Evolutionary conservation across 23 tunicate species (phyloP).

Genomic region (Clavelina lepadiformis): DNA sequence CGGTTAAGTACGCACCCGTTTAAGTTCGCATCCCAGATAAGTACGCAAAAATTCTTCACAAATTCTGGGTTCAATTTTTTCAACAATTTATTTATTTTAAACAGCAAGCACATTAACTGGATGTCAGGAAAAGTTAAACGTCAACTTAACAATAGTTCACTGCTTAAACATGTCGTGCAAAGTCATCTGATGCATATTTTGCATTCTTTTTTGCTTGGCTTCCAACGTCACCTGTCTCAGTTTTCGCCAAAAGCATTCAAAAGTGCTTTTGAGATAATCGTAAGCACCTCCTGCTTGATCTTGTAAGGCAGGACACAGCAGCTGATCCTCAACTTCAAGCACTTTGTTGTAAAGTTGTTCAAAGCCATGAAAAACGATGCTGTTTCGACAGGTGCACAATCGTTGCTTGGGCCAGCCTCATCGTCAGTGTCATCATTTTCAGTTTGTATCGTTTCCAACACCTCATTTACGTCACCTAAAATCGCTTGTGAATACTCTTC

Average conservation of each 20-base stretch:
- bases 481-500: conserved; percentile 28
- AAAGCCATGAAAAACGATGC: conserved; percentile 9
- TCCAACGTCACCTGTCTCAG: conserved; percentile 13
- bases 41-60: conserved; percentile 21
- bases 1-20: conserved; percentile 25
- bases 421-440: conserved; percentile 6
- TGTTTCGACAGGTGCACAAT: conserved; percentile 10
- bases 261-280: conserved; percentile 6
- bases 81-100: conserved; percentile 23
- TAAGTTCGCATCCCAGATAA: conserved; percentile 21
- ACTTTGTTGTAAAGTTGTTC: conserved; percentile 13
- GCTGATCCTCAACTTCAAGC: conserved; percentile 9
- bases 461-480: conserved; percentile 32
- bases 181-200: conserved; percentile 13
- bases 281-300: conserved; percentile 25
- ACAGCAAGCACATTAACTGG: no score
- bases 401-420: conserved; percentile 15
- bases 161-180: conserved; percentile 15
- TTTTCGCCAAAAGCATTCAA: conserved; percentile 21
- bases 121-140: no score
- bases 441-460: conserved; percentile 33
- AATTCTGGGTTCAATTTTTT: conserved; percentile 19
- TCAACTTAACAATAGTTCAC: conserved; percentile 3
- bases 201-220: conserved; percentile 4
- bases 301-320: conserved; percentile 22